Conservation (phyloP, 2,113 vertebrate species). For the Oreochromis tanganicae region DNA sequence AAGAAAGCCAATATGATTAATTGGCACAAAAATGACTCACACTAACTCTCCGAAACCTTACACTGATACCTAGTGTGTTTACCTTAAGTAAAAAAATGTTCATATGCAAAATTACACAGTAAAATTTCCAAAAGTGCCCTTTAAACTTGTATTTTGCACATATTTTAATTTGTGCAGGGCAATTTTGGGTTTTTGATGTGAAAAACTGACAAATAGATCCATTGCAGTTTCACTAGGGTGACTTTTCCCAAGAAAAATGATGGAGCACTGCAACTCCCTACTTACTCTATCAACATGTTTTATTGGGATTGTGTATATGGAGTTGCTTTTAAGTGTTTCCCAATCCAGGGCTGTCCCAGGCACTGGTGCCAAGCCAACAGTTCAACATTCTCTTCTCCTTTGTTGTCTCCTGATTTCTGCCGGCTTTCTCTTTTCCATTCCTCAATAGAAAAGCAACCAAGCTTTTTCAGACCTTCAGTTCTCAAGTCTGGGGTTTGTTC, state of each 20-base stretch:
- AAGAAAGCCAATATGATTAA: not conserved
- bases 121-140: not conserved
- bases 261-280: not conserved
- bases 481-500: constrained; percentile 44
- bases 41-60: not conserved
- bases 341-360: constrained; percentile 43
- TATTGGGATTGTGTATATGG: not conserved
- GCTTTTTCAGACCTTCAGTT: constrained; percentile 19
- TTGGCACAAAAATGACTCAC: not conserved
- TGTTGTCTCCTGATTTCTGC: constrained; percentile 1
- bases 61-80: not conserved
- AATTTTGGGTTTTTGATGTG: not conserved
- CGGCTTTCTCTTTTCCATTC: constrained; percentile 24
- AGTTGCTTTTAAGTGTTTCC: constrained; percentile 27
- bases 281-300: not conserved
- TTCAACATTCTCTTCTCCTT: constrained; percentile 37
- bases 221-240: not conserved
- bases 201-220: not conserved
- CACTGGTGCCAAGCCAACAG: not conserved
- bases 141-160: not conserved
- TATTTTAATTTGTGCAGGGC: not conserved
- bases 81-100: not conserved
- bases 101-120: not conserved
- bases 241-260: not conserved
- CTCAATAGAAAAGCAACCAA: constrained; percentile 46